Evolutionary conservation across 2,113 vertebrate species (phyloP).

Genomic region (Lampris incognitus): DNA sequence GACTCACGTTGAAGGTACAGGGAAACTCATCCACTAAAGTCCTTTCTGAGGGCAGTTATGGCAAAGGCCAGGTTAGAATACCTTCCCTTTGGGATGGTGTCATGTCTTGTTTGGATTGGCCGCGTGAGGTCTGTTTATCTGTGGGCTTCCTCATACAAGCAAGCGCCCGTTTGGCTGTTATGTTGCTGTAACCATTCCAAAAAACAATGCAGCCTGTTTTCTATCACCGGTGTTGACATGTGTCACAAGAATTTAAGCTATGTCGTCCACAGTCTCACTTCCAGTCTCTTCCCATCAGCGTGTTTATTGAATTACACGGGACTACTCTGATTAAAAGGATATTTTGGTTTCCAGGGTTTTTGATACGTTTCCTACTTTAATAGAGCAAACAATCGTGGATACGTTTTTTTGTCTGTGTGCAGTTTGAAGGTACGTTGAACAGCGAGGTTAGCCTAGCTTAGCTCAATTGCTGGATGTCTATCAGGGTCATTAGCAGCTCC

Average conservation of each 20-base stretch:
- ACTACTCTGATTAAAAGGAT: constrained; percentile 6
- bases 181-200: constrained; percentile 19
- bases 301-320: constrained; percentile 29
- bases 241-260: too few species aligned
- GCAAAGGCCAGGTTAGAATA: constrained; percentile 38
- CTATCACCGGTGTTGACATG: too few species aligned
- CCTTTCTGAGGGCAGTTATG: constrained; percentile 42
- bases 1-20: constrained; percentile 60
- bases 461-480: too few species aligned
- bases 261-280: too few species aligned
- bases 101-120: constrained; percentile 47
- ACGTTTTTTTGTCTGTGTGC: too few species aligned
- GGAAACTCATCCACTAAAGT: constrained; percentile 16
- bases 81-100: constrained; percentile 36
- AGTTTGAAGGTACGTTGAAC: too few species aligned
- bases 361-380: too few species aligned
- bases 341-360: too few species aligned
- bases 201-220: constrained; percentile 18
- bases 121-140: constrained; percentile 21
- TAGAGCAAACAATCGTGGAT: too few species aligned
- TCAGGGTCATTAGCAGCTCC: too few species aligned
- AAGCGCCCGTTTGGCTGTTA: constrained; percentile 23
- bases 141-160: constrained; percentile 14
- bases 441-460: too few species aligned
- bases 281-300: background rate